Conservation (phyloP, 1,140 invertebrate species). For the Antheraea mylitta region DNA sequence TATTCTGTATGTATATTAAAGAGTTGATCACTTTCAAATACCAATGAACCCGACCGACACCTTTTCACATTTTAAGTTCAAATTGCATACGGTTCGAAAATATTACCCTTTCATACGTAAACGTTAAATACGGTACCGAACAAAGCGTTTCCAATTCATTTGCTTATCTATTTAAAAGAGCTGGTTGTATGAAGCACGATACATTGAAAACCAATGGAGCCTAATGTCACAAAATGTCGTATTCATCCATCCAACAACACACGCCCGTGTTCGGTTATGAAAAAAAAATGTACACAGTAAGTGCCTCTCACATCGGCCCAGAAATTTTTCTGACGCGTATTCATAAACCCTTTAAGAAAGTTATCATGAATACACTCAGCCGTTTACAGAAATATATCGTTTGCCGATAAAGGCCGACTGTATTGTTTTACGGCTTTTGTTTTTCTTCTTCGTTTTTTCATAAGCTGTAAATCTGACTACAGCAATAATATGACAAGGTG, state of each 20-base stretch:
- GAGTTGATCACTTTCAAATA: background rate
- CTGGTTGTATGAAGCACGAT: conserved; percentile 51
- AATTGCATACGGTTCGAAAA: conserved; percentile 19
- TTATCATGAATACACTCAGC: background rate
- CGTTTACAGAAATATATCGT: conserved; percentile 12
- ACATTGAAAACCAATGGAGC: conserved; percentile 72
- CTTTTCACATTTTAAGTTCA: background rate
- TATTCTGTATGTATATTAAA: no score
- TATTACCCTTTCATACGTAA: conserved; percentile 25
- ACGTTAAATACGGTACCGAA: conserved; percentile 31
- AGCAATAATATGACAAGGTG: conserved; percentile 9
- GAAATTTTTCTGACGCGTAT: conserved; percentile 1
- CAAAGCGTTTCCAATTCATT: conserved; percentile 73
- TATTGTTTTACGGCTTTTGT: conserved; percentile 6
- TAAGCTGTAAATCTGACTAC: conserved; percentile 6
- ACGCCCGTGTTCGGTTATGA: conserved; percentile 37
- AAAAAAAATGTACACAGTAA: conserved; percentile 54
- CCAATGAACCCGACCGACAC: background rate
- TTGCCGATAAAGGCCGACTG: conserved; percentile 9
- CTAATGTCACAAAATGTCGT: conserved; percentile 72
- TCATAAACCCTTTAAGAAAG: conserved; percentile 15
- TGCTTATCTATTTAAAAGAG: conserved; percentile 75
- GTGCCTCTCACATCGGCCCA: conserved; percentile 34
- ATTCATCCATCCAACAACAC: conserved; percentile 50
- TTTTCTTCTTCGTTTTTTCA: background rate